These are phyloP conservation scores for Ceratina calcarata DNA, from an alignment of 1,140 invertebrate genomes.

Conservation along the genomic window DNA sequence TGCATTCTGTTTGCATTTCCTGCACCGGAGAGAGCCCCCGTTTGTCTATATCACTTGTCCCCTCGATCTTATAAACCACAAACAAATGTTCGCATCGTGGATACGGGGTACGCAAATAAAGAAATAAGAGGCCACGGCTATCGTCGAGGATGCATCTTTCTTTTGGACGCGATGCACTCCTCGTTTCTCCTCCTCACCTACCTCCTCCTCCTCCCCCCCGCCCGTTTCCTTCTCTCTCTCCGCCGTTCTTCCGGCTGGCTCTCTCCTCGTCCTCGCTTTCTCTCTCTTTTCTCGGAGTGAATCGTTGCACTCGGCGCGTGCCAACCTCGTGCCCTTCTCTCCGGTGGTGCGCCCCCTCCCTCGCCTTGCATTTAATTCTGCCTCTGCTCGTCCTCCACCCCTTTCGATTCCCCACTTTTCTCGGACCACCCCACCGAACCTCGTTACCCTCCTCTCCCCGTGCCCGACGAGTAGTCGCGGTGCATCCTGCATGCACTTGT, in stretches of 20 bases:
- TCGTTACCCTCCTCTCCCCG: constrained; percentile 17
- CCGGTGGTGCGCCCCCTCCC: constrained; percentile 60
- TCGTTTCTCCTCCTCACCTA: constrained; percentile 18
- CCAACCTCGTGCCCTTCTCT: constrained; percentile 72
- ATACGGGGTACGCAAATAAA: background rate
- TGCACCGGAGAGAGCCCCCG: constrained; percentile 16
- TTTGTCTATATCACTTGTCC: constrained; percentile 37
- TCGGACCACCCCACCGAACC: constrained; percentile 32
- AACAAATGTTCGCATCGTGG: constrained; percentile 15
- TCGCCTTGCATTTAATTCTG: constrained; percentile 63
- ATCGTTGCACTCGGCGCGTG: constrained; percentile 77
- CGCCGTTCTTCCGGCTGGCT: constrained; percentile 1
- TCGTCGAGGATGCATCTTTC: constrained; percentile 63
- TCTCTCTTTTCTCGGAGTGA: constrained; percentile 51
- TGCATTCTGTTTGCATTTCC: constrained; percentile 56
- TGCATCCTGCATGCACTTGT: constrained; percentile 68
- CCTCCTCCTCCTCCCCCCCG: background rate
- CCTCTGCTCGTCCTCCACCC: constrained; percentile 57
- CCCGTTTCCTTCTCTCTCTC: constrained; percentile 19
- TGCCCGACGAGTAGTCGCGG: background rate
- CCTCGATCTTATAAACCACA: constrained; percentile 42
- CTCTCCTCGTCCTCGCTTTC: constrained; percentile 17
- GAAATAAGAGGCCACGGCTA: constrained; percentile 38
- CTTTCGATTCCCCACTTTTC: constrained; percentile 46
- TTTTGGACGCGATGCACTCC: constrained; percentile 60